Evolutionary conservation across 2,888 invertebrate genomes (phyloP).

Genomic region (Lasioglossum morio): DNA sequence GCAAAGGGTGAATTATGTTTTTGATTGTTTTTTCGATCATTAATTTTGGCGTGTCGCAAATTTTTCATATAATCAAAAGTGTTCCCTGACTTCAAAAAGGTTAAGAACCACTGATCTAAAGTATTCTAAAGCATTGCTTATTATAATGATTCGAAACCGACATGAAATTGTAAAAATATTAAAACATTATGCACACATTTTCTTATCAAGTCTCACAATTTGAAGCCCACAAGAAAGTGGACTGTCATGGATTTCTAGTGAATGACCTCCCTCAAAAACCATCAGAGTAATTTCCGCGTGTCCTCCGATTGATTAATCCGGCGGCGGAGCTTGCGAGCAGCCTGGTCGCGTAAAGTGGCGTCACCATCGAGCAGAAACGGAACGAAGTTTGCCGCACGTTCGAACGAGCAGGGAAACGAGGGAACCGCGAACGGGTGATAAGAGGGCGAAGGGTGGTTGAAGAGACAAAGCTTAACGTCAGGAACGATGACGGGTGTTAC

Average conservation of each 20-base stretch:
- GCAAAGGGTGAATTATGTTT: too few species aligned
- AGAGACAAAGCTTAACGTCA: constrained; percentile 24
- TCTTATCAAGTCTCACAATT: too few species aligned
- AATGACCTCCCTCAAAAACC: not conserved
- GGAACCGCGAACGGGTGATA: not conserved
- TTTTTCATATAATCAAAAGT: too few species aligned
- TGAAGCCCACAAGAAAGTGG: too few species aligned
- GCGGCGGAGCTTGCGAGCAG: not conserved
- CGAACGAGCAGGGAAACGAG: not conserved
- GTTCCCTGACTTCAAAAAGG: too few species aligned
- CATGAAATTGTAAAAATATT: too few species aligned
- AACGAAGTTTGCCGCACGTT: not conserved
- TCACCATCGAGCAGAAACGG: not conserved
- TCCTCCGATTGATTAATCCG: not conserved
- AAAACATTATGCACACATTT: too few species aligned
- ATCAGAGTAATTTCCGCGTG: not conserved
- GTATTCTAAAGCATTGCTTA: too few species aligned
- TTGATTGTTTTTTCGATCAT: too few species aligned
- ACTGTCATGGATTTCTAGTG: not conserved
- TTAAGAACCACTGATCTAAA: too few species aligned
- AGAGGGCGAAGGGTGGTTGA: not conserved
- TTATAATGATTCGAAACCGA: too few species aligned
- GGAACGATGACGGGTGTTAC: constrained; percentile 33
- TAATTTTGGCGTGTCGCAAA: too few species aligned
- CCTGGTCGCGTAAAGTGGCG: constrained; percentile 20